These are phyloP conservation scores for Acanthis flammea DNA, from an alignment of 2,797 vertebrate species.

Conservation along the genomic window DNA sequence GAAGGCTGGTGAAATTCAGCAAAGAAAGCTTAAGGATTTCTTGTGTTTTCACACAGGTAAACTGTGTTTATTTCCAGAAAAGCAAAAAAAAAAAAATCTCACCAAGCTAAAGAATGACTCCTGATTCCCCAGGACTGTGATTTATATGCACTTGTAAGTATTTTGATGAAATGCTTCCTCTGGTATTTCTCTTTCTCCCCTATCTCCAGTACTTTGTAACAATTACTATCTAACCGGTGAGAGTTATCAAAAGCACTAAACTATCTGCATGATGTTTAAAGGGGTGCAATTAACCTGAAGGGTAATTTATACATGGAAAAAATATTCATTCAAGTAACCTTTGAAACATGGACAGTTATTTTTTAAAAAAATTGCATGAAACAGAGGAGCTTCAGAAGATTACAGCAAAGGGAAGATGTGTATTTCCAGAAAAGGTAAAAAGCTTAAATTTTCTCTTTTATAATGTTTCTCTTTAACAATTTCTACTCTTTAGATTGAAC, in stretches of 20 bases:
- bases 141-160: not conserved
- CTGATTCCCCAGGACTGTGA: not conserved
- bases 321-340: not conserved
- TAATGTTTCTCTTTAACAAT: not conserved
- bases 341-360: not conserved
- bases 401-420: not conserved
- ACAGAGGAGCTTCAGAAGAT: not conserved
- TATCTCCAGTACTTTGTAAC: not conserved
- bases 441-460: not conserved
- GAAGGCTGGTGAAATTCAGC: not conserved
- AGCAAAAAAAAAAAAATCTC: not conserved
- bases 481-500: not conserved
- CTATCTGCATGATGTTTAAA: not conserved
- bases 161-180: not conserved
- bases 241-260: not conserved
- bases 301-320: not conserved
- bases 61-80: not conserved
- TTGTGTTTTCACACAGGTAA: not conserved
- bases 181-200: not conserved
- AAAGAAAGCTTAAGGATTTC: not conserved
- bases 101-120: not conserved
- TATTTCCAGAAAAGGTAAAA: not conserved
- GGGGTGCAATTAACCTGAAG: not conserved
- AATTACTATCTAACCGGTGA: not conserved
- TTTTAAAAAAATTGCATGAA: not conserved